phyloP scores from a whole-genome alignment of 2,888 invertebrate genomes.

The Lasius platythorax region DNA sequence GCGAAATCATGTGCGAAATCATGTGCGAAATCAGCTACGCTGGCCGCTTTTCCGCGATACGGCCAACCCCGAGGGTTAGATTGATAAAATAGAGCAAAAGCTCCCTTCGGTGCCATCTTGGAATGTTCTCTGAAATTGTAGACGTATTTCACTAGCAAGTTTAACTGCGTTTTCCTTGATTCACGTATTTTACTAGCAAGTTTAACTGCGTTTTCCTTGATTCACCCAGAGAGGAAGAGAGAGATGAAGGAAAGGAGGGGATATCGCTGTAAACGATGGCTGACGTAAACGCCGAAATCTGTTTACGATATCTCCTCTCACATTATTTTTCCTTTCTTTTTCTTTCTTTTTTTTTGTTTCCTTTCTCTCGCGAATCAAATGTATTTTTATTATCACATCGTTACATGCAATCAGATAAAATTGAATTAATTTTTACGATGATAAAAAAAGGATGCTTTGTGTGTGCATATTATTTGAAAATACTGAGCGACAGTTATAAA shows the following conservation, averaged over 20 bases:
- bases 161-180: constrained; percentile 27
- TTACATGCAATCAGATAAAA: background rate
- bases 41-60: constrained; percentile 28
- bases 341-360: background rate
- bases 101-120: constrained; percentile 69
- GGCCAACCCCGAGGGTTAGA: constrained; percentile 61
- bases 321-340: background rate
- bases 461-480: background rate
- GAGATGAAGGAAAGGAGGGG: background rate
- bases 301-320: background rate
- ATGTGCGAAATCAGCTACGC: constrained; percentile 25
- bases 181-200: constrained; percentile 64
- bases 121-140: constrained; percentile 63
- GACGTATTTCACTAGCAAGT: constrained; percentile 65
- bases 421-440: constrained; percentile 24
- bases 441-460: background rate
- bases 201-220: constrained; percentile 29
- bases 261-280: constrained; percentile 27
- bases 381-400: constrained; percentile 27
- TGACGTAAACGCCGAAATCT: constrained; percentile 38
- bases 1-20: too few relatives aligned
- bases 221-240: background rate
- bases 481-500: background rate
- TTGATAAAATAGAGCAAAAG: constrained; percentile 74
- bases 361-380: background rate